Conservation (phyloP, 1,140 invertebrate genomes). For the Spodoptera litura region DNA sequence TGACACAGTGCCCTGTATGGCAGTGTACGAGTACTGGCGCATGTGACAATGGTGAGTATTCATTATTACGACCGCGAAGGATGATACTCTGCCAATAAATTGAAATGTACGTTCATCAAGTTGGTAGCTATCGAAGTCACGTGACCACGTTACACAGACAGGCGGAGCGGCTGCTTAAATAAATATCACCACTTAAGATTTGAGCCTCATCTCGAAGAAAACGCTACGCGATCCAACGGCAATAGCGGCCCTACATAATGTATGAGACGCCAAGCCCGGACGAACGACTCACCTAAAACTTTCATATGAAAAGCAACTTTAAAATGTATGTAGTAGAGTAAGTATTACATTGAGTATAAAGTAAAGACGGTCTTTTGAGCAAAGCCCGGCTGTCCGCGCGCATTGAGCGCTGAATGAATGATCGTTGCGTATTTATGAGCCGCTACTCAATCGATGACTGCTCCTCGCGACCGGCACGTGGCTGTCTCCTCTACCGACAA, state of each 20-base stretch:
- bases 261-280: constrained; percentile 42
- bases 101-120: no score
- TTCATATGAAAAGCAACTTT: neutral
- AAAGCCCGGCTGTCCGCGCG: constrained; percentile 30
- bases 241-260: constrained; percentile 51
- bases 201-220: constrained; percentile 46
- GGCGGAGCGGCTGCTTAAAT: constrained; percentile 43
- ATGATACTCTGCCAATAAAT: no score
- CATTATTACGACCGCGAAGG: no score
- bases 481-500: neutral
- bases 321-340: neutral
- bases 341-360: neutral
- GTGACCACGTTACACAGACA: neutral
- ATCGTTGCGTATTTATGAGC: constrained; percentile 44
- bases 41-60: no score
- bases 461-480: neutral
- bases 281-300: neutral
- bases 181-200: constrained; percentile 54
- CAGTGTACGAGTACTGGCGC: no score
- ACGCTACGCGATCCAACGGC: constrained; percentile 36
- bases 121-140: no score
- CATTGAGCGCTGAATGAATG: constrained; percentile 23
- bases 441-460: constrained; percentile 12
- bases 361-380: constrained; percentile 20
- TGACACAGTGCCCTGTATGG: no score